Conservation (phyloP, 2,797 vertebrate genomes). For the Champsocephalus esox region DNA sequence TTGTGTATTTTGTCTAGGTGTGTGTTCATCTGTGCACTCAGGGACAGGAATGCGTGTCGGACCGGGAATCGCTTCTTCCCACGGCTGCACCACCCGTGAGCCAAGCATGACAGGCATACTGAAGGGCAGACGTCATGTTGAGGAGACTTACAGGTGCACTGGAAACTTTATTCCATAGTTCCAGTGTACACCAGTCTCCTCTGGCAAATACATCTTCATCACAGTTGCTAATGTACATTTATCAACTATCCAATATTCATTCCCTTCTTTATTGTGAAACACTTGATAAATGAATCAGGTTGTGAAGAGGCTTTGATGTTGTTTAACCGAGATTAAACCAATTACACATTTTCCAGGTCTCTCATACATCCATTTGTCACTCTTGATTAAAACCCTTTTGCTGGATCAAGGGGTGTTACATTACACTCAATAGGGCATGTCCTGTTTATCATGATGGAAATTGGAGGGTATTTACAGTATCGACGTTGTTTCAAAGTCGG, state of each 20-base stretch:
- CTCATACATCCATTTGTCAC: constrained; percentile 37
- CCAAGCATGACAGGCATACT: constrained; percentile 63
- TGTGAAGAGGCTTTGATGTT: constrained; percentile 23
- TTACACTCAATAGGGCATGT: constrained; percentile 35
- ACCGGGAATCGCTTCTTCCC: constrained; percentile 83
- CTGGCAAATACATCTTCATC: constrained; percentile 2
- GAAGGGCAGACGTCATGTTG: constrained; percentile 62
- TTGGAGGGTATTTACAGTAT: constrained; percentile 59
- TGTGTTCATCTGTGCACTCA: constrained; percentile 65
- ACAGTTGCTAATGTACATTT: constrained; percentile 9
- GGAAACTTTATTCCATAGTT: constrained; percentile 45
- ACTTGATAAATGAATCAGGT: constrained; percentile 9
- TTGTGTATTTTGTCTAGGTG: constrained; percentile 53
- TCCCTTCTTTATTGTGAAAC: background rate
- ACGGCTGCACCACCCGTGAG: constrained; percentile 78
- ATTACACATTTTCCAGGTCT: constrained; percentile 18
- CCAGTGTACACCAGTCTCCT: constrained; percentile 23
- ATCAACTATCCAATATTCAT: constrained; percentile 1
- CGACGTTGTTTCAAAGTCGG: constrained; percentile 49
- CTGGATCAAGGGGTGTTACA: constrained; percentile 48
- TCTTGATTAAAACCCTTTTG: constrained; percentile 42
- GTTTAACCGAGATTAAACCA: constrained; percentile 12
- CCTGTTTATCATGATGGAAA: constrained; percentile 57
- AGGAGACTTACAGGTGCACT: constrained; percentile 74
- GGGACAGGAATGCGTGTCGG: constrained; percentile 84